phyloP scores from a whole-genome alignment of 1,140 invertebrate genomes.

The Drosophila bifasciata region DNA sequence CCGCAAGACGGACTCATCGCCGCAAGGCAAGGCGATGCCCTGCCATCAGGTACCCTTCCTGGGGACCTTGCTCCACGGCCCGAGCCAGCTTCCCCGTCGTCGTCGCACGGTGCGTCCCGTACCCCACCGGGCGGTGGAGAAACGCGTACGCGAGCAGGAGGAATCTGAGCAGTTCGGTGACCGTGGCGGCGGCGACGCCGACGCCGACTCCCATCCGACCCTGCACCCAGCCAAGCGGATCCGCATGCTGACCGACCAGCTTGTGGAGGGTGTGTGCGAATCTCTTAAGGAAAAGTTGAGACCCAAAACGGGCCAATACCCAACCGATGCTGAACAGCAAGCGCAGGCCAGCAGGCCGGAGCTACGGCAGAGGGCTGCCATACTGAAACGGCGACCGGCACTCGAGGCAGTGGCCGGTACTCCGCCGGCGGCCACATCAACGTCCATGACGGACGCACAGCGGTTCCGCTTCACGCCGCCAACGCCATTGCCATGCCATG shows the following conservation, averaged over 20 bases:
- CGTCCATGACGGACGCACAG: background rate
- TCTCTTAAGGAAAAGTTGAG: constrained; percentile 9
- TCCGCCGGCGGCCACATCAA: constrained; percentile 6
- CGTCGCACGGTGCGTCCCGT: constrained; percentile 40
- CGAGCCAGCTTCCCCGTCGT: background rate
- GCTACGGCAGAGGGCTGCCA: too few relatives aligned
- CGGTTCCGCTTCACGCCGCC: constrained; percentile 42
- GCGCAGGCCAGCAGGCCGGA: background rate
- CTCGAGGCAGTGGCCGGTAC: background rate
- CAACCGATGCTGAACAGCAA: background rate
- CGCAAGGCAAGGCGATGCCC: constrained; percentile 2
- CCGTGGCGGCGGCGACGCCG: background rate
- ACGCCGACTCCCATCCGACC: background rate
- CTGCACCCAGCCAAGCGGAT: constrained; percentile 50
- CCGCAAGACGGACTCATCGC: background rate
- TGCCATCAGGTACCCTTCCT: constrained; percentile 69
- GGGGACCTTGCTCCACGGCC: constrained; percentile 41
- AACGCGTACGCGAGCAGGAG: constrained; percentile 36
- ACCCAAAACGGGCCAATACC: background rate
- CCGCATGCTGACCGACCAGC: constrained; percentile 41
- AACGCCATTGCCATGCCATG: constrained; percentile 21
- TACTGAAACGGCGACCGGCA: constrained; percentile 19
- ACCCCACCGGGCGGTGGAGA: constrained; percentile 43
- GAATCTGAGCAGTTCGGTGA: background rate
- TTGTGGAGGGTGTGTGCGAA: constrained; percentile 33